A percentile compares a stretch with the other conserved stretches of the same genome.
Evolutionary conservation across 2,888 invertebrate genomes (phyloP).

Genomic region (Phortica magna): DNA sequence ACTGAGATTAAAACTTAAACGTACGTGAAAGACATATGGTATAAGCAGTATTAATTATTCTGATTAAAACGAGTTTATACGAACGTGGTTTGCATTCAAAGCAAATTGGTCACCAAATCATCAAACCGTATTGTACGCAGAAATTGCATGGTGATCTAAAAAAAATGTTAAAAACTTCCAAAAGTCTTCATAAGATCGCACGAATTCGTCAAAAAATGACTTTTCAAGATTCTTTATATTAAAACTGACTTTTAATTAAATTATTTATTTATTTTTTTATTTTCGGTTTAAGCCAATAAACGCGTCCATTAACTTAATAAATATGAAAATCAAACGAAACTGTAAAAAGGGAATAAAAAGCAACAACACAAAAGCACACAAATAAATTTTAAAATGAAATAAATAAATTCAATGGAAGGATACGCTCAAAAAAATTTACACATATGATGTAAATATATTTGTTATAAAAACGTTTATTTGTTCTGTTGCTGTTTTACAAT

Average conservation of each 20-base stretch:
- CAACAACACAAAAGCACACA: background rate
- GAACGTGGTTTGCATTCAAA: too few relatives aligned
- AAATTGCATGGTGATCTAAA: too few relatives aligned
- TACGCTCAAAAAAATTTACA: background rate
- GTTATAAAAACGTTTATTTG: conserved; percentile 27
- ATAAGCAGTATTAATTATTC: too few relatives aligned
- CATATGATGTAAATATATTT: conserved; percentile 18
- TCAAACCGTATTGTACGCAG: too few relatives aligned
- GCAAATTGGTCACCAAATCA: too few relatives aligned
- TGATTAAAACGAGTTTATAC: too few relatives aligned
- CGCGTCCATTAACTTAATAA: conserved; percentile 15
- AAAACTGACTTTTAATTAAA: background rate
- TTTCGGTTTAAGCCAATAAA: conserved; percentile 1
- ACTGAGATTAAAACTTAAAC: too few relatives aligned
- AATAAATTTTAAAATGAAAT: background rate
- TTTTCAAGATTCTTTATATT: too few relatives aligned
- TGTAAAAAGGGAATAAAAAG: background rate
- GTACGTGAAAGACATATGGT: too few relatives aligned
- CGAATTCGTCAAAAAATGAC: too few relatives aligned
- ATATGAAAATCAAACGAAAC: background rate
- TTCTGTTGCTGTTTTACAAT: conserved; percentile 17
- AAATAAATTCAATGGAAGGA: background rate
- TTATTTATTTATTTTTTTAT: background rate
- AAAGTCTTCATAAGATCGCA: too few relatives aligned
- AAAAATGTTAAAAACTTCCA: too few relatives aligned